Evolutionary conservation across 2,113 vertebrate species (phyloP).

Genomic region (Anseranas semipalmata): DNA sequence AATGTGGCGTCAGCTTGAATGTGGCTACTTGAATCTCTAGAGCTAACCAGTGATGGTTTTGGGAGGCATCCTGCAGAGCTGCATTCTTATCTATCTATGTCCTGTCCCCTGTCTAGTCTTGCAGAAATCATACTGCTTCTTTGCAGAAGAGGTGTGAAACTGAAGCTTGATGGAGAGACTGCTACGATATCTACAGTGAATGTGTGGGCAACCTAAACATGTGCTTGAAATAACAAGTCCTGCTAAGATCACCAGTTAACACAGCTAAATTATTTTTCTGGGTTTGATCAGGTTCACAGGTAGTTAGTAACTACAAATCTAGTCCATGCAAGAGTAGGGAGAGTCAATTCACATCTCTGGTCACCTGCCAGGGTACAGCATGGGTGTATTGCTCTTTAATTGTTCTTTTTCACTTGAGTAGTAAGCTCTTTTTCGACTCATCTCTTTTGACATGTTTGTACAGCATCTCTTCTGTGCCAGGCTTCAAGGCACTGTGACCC

Average conservation of each 20-base stretch:
- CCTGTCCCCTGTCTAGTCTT: background rate
- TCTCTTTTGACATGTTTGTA: background rate
- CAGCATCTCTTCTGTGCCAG: background rate
- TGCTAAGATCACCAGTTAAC: background rate
- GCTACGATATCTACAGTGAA: rapidly evolving
- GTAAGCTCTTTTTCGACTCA: background rate
- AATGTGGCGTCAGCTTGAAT: background rate
- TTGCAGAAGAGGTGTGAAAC: background rate
- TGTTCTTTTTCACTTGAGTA: background rate
- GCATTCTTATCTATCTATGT: background rate
- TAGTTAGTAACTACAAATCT: background rate
- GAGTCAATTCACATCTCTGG: background rate
- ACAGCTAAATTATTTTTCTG: background rate
- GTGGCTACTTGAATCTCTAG: background rate
- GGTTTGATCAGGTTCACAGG: background rate
- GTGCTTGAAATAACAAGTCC: background rate
- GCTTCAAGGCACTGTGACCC: background rate
- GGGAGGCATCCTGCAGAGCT: background rate
- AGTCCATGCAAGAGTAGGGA: background rate
- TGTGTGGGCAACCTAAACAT: background rate
- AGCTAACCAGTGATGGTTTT: background rate
- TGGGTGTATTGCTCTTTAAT: background rate
- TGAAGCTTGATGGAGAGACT: background rate
- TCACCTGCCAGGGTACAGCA: background rate
- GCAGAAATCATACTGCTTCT: background rate